Evolutionary conservation across 2,888 invertebrate species (phyloP), one percentile per base, ranked within the genome.

Genomic region (Aphidoletes aphidimyza): DNA sequence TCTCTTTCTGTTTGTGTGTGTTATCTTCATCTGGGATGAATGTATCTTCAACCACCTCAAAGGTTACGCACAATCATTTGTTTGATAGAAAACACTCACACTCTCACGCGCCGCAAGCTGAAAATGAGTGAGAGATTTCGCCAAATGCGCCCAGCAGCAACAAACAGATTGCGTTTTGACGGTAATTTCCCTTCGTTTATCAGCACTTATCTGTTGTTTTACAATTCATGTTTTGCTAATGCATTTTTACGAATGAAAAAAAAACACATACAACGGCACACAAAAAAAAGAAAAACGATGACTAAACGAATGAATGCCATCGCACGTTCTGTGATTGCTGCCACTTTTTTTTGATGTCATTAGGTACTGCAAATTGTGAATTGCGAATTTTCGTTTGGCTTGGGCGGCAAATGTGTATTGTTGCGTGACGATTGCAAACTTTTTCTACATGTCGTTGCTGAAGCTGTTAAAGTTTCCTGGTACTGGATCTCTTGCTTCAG

Each of bases 1-100:
- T 42, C 42, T 42, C 8, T 14, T 6, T 42, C 42, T 42, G 42
- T 42, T 6, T 42, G 42, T 19, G 54, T 54, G 26, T 54, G n/a
- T 54, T 54, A 22, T 54, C 22, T 54, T 9, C 3, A 54, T 1
- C 54, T n/a, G 54, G 11, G 54, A 54, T 54, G 19, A 19, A 54
- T 54, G 54, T 26, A 22, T 54, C 54, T 54, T 54, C 19, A 22
- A 54, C 54, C 54, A 54, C 54, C 54, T 54, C 26, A 54, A 54
- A 54, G 54, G 54, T 54, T 54, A 54, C 54, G 54, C 26, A 54
- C 54, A 26, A 54, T n/a, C 54, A 54, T 54, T 54, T 54, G 22
- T 54, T 54, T 17, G 11, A 6, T 6, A 42, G 42, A 42, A 19
- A 17, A 47, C 47, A 42, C 8, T 47, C 11, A 19, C 47, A 47